These are phyloP conservation scores for Montifringilla adamsi DNA, from an alignment of 2,113 vertebrate genomes.

Conservation along the genomic window DNA sequence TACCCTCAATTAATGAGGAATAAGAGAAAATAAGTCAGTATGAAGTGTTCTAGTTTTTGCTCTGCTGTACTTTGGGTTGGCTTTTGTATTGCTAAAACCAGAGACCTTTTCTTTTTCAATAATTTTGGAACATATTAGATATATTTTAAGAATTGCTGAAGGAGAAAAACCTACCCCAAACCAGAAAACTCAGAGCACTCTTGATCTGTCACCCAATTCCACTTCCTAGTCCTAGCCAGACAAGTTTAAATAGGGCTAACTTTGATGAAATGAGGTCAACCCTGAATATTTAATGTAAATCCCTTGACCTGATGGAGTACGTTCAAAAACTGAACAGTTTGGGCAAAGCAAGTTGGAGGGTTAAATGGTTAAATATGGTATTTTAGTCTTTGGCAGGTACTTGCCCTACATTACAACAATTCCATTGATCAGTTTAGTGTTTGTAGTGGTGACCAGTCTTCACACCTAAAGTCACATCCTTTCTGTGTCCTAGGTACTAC, in stretches of 20 bases:
- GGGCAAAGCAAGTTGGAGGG: background rate
- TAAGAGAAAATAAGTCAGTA: background rate
- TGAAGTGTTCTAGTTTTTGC: background rate
- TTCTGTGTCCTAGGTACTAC: background rate
- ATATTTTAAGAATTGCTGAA: background rate
- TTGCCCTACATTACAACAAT: background rate
- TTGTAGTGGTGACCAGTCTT: background rate
- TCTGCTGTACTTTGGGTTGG: background rate
- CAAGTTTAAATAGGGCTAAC: background rate
- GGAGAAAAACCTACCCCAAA: background rate
- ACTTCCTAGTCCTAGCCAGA: background rate
- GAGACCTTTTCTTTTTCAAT: background rate
- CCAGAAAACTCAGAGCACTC: background rate
- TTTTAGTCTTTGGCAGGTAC: background rate
- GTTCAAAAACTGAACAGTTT: background rate
- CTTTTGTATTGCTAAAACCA: background rate
- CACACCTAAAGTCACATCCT: background rate
- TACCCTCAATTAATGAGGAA: background rate
- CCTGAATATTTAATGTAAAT: conserved; percentile 30
- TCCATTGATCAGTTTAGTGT: background rate
- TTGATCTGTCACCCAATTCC: background rate
- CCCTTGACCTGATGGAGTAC: background rate
- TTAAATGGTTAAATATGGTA: background rate
- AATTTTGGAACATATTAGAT: background rate
- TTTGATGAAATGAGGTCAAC: background rate